Percentiles rank a stretch among this genome's conserved stretches.
These are phyloP conservation scores for Lottia scabra DNA, from an alignment of 2,888 invertebrate genomes.

Conservation along the genomic window DNA sequence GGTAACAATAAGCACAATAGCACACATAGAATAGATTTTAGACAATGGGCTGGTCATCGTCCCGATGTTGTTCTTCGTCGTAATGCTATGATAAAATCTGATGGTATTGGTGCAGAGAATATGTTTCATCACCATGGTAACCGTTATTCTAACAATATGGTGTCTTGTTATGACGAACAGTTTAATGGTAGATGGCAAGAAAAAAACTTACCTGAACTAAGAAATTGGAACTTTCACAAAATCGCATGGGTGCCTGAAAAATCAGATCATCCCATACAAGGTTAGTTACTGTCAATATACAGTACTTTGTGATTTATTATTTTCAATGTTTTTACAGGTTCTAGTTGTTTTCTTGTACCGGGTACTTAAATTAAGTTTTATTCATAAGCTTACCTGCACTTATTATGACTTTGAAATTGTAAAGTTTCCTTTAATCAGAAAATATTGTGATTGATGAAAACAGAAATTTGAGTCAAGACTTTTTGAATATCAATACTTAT, in stretches of 20 bases:
- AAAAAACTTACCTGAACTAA: conserved; percentile 49
- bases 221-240: conserved; percentile 62
- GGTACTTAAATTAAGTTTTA: too few relatives aligned
- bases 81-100: conserved; percentile 55
- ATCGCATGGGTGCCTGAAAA: conserved; percentile 66
- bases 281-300: conserved; percentile 36
- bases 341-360: too few relatives aligned
- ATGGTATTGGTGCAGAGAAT: conserved; percentile 59
- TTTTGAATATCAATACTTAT: too few relatives aligned
- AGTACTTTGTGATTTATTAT: too few relatives aligned
- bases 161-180: conserved; percentile 67
- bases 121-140: conserved; percentile 66
- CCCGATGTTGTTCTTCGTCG: conserved; percentile 62
- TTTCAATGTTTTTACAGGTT: too few relatives aligned
- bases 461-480: too few relatives aligned
- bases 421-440: too few relatives aligned
- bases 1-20: conserved; percentile 57
- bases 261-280: conserved; percentile 64
- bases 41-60: conserved; percentile 45
- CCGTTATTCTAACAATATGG: conserved; percentile 61
- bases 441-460: too few relatives aligned
- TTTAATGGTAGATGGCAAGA: conserved; percentile 61
- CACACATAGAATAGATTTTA: conserved; percentile 63
- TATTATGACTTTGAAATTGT: too few relatives aligned
- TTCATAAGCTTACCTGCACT: too few relatives aligned